These are phyloP conservation scores for Poicephalus gulielmi DNA, from an alignment of 2,113 vertebrate species.

Conservation along the genomic window DNA sequence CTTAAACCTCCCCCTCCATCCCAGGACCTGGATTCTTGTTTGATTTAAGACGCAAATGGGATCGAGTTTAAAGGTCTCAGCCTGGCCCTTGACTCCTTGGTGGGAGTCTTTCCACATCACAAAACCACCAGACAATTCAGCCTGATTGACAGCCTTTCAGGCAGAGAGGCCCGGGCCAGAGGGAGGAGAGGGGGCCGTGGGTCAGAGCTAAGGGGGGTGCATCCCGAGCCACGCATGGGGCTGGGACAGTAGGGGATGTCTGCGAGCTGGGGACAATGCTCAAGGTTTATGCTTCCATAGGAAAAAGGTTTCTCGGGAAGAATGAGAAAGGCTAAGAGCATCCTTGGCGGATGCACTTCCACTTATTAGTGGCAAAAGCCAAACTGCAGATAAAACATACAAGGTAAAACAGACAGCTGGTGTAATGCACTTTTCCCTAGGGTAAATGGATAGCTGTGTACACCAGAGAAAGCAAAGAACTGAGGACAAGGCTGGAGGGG, in stretches of 20 bases:
- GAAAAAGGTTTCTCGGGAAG: neutral
- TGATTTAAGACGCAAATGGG: slow-evolving; percentile 56
- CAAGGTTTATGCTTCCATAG: neutral
- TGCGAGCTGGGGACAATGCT: neutral
- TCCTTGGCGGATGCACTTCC: neutral
- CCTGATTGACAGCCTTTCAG: slow-evolving; percentile 65
- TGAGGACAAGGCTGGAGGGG: neutral
- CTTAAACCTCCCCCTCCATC: slow-evolving; percentile 10
- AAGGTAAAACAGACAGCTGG: neutral
- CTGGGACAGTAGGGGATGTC: neutral
- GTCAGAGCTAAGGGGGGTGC: neutral
- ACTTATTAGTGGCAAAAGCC: neutral
- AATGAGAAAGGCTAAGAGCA: neutral
- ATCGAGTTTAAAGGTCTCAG: slow-evolving; percentile 65
- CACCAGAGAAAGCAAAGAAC: neutral
- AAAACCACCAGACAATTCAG: slow-evolving; percentile 68
- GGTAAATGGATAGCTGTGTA: neutral
- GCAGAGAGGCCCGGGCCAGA: slow-evolving; percentile 35
- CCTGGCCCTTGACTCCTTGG: slow-evolving; percentile 70
- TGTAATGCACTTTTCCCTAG: neutral
- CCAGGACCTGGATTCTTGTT: slow-evolving; percentile 15
- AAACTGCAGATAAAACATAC: neutral
- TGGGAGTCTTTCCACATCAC: slow-evolving; percentile 71
- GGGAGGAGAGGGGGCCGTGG: neutral
- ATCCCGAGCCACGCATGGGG: neutral